phyloP scores from a whole-genome alignment of 2,113 vertebrate species.

The Daphoenositta chrysoptera region DNA sequence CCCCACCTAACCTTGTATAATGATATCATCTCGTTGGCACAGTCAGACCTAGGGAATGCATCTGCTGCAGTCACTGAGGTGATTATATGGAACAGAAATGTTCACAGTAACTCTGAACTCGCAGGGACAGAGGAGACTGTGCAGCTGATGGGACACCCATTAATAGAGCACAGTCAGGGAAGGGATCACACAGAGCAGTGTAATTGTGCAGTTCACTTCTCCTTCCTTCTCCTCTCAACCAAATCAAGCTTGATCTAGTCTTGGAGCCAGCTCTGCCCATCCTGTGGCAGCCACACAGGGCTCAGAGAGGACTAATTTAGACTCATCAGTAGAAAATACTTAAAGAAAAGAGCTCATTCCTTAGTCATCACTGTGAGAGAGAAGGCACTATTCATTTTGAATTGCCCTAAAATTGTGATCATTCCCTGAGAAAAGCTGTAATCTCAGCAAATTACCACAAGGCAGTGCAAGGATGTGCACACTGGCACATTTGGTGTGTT shows the following conservation, averaged over 20 bases:
- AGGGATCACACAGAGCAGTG: rapidly evolving
- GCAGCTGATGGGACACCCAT: neutral
- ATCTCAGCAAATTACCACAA: neutral
- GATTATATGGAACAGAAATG: neutral
- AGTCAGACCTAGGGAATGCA: neutral
- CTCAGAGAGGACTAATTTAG: neutral
- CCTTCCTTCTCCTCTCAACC: neutral
- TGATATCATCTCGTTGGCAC: neutral
- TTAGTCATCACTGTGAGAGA: neutral
- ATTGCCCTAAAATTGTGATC: neutral
- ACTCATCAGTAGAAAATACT: neutral
- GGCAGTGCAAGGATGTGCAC: neutral
- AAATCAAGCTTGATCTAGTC: neutral
- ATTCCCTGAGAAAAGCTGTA: neutral
- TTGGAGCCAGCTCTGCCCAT: neutral
- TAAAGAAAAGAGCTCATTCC: neutral
- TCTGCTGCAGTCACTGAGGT: neutral
- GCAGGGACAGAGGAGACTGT: neutral
- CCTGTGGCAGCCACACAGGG: neutral
- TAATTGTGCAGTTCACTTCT: neutral
- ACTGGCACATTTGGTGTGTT: rapidly evolving
- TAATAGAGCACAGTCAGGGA: neutral
- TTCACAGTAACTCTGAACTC: neutral
- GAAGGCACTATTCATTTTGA: neutral
- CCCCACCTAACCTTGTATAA: neutral